phyloP scores from a whole-genome alignment of 1,140 invertebrate genomes.

The Bombus breviceps region DNA sequence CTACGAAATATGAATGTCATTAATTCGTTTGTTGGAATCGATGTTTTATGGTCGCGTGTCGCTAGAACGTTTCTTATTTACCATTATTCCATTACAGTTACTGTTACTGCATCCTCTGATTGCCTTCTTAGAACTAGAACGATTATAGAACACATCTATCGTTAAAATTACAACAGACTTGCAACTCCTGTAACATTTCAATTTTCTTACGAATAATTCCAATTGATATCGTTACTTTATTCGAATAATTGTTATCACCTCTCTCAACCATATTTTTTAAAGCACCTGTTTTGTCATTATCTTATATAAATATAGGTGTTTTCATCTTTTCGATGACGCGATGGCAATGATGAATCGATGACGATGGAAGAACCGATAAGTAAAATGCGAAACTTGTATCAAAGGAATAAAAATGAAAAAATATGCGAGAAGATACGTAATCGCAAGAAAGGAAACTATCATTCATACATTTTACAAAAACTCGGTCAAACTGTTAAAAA shows the following conservation, averaged over 20 bases:
- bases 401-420: no score
- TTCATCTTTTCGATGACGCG: no score
- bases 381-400: no score
- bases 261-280: background rate
- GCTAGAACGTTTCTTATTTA: background rate
- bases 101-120: background rate
- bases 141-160: background rate
- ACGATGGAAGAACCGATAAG: no score
- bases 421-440: no score
- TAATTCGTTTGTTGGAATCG: slow-evolving; percentile 39
- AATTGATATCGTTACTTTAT: background rate
- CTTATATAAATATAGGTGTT: no score
- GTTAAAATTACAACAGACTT: background rate
- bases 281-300: no score
- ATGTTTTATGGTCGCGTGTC: slow-evolving; percentile 43
- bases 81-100: slow-evolving; percentile 16
- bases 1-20: slow-evolving; percentile 40
- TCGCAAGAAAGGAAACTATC: background rate
- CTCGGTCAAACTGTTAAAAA: background rate
- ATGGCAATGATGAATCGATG: no score
- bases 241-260: background rate
- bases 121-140: background rate
- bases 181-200: background rate
- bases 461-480: background rate
- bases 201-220: background rate